Base-by-base conservation (phyloP, 2,888 invertebrate genomes). In the Monoplex corrugatus region DNA sequence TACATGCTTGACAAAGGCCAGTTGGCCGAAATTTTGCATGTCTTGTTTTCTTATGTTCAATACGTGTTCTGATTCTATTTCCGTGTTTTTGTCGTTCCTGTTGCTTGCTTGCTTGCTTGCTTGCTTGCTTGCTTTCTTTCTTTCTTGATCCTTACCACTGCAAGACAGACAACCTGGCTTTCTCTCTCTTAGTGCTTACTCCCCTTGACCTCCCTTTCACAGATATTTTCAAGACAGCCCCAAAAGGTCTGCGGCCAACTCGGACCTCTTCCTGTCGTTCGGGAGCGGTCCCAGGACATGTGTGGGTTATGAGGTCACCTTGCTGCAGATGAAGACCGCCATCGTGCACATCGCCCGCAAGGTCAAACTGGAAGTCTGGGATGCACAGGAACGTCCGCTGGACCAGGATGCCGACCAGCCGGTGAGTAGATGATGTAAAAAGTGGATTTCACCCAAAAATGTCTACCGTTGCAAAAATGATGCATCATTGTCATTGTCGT, bases 241-340 rank as follows among this genome's bases (percentile, higher is more conserved):
- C 19, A 35, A 38, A 3, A 32, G 16, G 35, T 0, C 84, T 3
- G 35, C 5, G 50, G 0, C 35, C 2, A 19, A 19, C 10, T 32
- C 87, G 3, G 87, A 75, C 38, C 35, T 78, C 44, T 83, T 63
- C 88, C 63, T 88, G 83, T n/a, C 88, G 38, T 88, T 88, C 63
- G 88, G 88, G 35, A 28, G 57, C 44, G 88, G 88, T 0, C 72
- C 83, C 19, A n/a, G 68, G n/a, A 68, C 68, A 8, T 88, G 88
- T 32, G 2, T 83, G 32, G 88, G 82, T 1, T 44, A 57, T n/a
- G 63, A 83, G 68, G 35, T 88, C 43, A 44, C 68, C 19, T 32
- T 88, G 57, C 40, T 88, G 88, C 83, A 83, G 45, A 28, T 88
- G n/a, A 88, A 88, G 68, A 13, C 50, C 6, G 88, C 88, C 44